Conservation (phyloP, 2,797 vertebrate species). For the Scolopax bukidnonensis region DNA sequence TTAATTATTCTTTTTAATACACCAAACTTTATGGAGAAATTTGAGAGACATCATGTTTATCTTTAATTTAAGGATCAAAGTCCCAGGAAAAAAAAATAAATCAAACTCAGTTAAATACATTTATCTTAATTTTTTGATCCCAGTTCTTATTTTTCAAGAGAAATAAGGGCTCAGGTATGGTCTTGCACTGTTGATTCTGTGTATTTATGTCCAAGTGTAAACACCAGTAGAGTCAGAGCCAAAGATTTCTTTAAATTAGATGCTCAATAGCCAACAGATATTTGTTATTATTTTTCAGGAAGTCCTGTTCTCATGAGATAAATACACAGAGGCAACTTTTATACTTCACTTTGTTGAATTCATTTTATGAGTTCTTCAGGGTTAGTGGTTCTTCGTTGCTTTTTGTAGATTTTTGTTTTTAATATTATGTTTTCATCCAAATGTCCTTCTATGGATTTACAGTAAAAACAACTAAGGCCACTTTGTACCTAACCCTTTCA, state of each 20-base stretch:
- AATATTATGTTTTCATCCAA: slow-evolving; percentile 3
- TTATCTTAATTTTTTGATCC: background rate
- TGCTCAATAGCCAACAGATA: background rate
- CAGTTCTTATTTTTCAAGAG: background rate
- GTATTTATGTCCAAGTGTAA: background rate
- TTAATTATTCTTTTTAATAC: background rate
- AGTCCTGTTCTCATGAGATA: background rate
- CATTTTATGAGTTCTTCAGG: slow-evolving; percentile 3
- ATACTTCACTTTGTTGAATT: background rate
- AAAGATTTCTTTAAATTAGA: slow-evolving; percentile 1
- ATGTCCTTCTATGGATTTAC: slow-evolving; percentile 13
- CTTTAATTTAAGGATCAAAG: background rate
- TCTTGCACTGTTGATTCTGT: background rate
- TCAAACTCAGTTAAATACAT: background rate
- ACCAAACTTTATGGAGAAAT: background rate
- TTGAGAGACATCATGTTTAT: background rate
- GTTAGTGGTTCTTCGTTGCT: background rate
- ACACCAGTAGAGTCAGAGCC: background rate
- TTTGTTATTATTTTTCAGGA: background rate
- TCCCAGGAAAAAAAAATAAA: background rate
- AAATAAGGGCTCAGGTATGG: background rate
- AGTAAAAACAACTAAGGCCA: slow-evolving; percentile 17
- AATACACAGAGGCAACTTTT: background rate
- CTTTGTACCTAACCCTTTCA: slow-evolving; percentile 29
- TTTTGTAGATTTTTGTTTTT: background rate